Conservation (phyloP, 2,797 vertebrate species). For the Aplochiton taeniatus region DNA sequence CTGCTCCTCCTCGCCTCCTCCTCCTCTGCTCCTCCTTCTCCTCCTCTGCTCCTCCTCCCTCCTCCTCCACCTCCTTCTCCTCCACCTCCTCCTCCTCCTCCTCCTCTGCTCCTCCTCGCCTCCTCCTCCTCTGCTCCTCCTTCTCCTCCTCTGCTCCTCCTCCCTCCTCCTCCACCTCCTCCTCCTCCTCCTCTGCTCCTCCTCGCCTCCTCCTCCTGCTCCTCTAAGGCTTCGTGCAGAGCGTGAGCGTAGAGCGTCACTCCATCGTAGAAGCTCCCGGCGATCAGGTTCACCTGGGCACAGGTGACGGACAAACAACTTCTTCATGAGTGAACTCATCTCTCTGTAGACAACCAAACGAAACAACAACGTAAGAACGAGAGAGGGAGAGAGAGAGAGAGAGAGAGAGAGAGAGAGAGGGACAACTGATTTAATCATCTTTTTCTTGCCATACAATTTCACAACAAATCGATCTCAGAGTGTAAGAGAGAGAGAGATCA, state of each 20-base stretch:
- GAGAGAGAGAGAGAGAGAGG: constrained; percentile 6
- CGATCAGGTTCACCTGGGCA: constrained; percentile 84
- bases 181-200: no score
- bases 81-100: no score
- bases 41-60: no score
- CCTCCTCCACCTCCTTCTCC: no score
- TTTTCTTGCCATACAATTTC: no score
- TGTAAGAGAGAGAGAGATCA: not conserved
- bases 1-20: no score
- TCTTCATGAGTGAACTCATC: no score
- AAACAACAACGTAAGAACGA: not conserved
- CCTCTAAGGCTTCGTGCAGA: constrained; percentile 77
- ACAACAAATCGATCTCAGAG: not conserved
- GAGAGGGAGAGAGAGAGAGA: not conserved
- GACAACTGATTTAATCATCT: not conserved
- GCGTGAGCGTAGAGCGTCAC: constrained; percentile 85
- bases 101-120: no score
- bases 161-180: constrained; percentile 66
- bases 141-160: not conserved
- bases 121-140: no score
- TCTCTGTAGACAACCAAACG: no score
- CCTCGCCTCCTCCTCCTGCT: constrained; percentile 51
- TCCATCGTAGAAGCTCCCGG: constrained; percentile 85
- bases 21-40: no score
- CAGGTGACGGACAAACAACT: no score